A percentile compares a stretch with the other conserved stretches of the same genome.
Evolutionary conservation across 2,888 invertebrate species (phyloP).

Genomic region (Plagiodera versicolora): DNA sequence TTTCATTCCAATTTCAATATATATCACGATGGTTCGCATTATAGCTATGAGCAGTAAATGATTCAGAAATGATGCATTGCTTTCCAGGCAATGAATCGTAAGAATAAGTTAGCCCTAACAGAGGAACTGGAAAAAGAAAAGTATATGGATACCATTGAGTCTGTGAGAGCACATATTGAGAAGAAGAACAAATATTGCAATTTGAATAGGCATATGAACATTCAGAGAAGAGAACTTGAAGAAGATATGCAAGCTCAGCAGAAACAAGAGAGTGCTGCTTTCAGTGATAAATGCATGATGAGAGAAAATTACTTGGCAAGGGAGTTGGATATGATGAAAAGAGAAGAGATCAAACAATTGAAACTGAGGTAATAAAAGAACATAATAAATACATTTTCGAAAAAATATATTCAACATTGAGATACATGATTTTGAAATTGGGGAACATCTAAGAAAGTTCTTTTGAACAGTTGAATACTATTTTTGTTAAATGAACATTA

Average conservation of each 20-base stretch:
- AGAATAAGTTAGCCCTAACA: slow-evolving; percentile 29
- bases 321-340: slow-evolving; percentile 48
- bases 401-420: too few species aligned
- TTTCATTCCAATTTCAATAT: too few species aligned
- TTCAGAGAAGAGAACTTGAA: slow-evolving; percentile 43
- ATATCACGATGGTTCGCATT: not conserved
- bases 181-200: slow-evolving; percentile 43
- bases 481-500: too few species aligned
- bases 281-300: slow-evolving; percentile 34
- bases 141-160: slow-evolving; percentile 35
- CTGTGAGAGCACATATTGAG: slow-evolving; percentile 40
- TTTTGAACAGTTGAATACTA: too few species aligned
- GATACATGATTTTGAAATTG: too few species aligned
- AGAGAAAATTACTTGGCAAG: slow-evolving; percentile 46
- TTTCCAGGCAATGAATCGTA: slow-evolving; percentile 32
- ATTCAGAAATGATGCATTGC: not conserved
- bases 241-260: slow-evolving; percentile 31
- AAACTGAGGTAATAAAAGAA: slow-evolving; percentile 46
- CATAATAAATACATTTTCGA: too few species aligned
- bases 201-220: slow-evolving; percentile 43
- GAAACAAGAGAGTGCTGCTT: slow-evolving; percentile 33
- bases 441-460: too few species aligned
- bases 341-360: slow-evolving; percentile 46
- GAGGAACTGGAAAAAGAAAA: slow-evolving; percentile 36
- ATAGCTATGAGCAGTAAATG: not conserved